These are phyloP conservation scores for Folsomia candida DNA, from an alignment of 2,888 invertebrate species.

Conservation along the genomic window DNA sequence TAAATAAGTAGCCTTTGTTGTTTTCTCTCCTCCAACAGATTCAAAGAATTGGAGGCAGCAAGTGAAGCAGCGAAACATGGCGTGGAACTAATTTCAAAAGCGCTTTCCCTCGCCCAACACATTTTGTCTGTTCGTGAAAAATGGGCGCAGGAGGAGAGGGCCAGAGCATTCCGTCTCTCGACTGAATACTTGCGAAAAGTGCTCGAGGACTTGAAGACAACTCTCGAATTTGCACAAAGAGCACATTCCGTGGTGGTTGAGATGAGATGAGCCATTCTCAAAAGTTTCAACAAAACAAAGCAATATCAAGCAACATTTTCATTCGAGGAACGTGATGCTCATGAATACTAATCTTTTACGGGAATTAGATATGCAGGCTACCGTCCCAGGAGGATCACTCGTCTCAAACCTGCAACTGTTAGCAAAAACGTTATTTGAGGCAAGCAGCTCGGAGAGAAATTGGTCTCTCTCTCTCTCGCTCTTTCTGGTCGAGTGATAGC, in stretches of 20 bases:
- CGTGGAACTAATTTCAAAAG: conserved; percentile 6
- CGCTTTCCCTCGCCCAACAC: conserved; percentile 16
- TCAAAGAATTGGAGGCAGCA: conserved; percentile 10
- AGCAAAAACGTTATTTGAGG: too few relatives aligned
- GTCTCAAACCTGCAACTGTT: too few relatives aligned
- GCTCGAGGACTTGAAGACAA: conserved; percentile 22
- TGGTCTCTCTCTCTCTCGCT: too few relatives aligned
- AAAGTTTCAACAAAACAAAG: neutral
- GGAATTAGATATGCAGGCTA: neutral
- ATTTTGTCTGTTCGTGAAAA: conserved; percentile 22
- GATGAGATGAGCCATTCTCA: neutral
- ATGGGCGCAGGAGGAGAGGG: conserved; percentile 22
- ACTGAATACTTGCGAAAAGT: conserved; percentile 20
- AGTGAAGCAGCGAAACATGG: conserved; percentile 17
- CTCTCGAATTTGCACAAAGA: conserved; percentile 21
- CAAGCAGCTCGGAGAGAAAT: too few relatives aligned
- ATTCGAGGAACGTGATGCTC: neutral
- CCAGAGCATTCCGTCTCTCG: conserved; percentile 24
- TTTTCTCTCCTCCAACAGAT: conserved; percentile 10
- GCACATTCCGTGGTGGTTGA: conserved; percentile 15
- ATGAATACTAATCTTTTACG: neutral
- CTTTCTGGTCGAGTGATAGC: too few relatives aligned
- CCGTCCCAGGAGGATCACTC: too few relatives aligned
- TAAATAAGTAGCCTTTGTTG: too few relatives aligned
- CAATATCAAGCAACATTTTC: too few relatives aligned